Percentiles rank a stretch among this genome's conserved stretches.
Evolutionary conservation across 2,113 vertebrate species (phyloP).

Genomic region (Ophthalmotilapia sp.): DNA sequence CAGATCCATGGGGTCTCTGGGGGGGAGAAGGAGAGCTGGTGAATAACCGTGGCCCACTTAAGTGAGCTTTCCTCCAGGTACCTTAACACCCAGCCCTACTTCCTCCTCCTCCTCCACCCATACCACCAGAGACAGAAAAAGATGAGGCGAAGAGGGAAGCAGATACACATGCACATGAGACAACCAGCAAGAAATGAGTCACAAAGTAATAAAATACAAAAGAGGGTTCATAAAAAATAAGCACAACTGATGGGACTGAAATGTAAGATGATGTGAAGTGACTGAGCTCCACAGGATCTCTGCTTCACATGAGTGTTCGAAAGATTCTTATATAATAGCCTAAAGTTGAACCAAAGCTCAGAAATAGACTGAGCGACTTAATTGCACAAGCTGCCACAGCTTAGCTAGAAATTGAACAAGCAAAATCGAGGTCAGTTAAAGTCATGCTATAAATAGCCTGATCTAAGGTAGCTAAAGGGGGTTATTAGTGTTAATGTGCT

Average conservation of each 20-base stretch:
- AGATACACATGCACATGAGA: background rate
- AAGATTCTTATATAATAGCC: background rate
- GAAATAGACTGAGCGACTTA: background rate
- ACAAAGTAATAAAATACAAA: conserved; percentile 1
- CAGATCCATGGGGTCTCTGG: conserved; percentile 38
- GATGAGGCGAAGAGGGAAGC: background rate
- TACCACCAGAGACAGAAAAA: conserved; percentile 4
- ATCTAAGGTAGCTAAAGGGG: background rate
- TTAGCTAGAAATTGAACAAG: background rate
- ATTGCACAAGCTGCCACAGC: background rate
- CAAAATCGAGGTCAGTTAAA: background rate
- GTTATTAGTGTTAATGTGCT: background rate
- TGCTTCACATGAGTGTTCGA: background rate
- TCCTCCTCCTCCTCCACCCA: background rate
- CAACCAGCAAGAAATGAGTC: background rate
- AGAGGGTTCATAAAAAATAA: background rate
- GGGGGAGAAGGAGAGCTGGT: conserved; percentile 58
- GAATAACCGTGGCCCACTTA: conserved; percentile 75
- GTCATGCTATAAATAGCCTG: background rate
- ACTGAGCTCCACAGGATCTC: background rate
- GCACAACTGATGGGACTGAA: background rate
- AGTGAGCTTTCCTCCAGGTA: conserved; percentile 55
- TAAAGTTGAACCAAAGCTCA: background rate
- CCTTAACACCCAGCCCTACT: conserved; percentile 20
- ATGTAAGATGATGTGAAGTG: background rate